Percentiles rank a stretch among this genome's conserved stretches.
Conservation (phyloP, 2,797 vertebrate species). For the Dipus sagitta region DNA sequence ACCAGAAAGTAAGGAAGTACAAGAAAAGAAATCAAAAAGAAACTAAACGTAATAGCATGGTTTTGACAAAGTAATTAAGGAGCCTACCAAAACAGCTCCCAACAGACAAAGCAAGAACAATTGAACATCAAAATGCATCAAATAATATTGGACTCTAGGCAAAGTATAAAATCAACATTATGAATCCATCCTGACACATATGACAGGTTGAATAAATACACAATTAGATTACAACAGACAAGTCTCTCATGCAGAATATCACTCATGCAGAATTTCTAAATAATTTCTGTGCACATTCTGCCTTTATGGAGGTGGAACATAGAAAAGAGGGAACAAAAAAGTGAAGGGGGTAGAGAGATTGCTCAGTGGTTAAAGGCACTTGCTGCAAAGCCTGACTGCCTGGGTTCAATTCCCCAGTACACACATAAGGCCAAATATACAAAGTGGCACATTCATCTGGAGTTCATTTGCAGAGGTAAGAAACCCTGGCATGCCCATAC, state of each 20-base stretch:
- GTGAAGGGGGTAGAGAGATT: too few relatives aligned
- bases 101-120: background rate
- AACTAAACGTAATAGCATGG: background rate
- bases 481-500: too few relatives aligned
- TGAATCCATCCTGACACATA: background rate
- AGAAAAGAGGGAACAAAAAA: background rate
- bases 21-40: too few relatives aligned
- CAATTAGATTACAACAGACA: background rate
- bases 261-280: background rate
- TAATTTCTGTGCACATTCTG: background rate
- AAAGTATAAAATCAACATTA: background rate
- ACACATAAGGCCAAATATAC: too few relatives aligned
- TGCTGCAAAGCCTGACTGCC: too few relatives aligned
- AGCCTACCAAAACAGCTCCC: background rate
- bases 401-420: too few relatives aligned
- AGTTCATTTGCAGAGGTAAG: too few relatives aligned
- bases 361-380: too few relatives aligned
- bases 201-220: constrained; percentile 9
- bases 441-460: too few relatives aligned
- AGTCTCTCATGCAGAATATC: background rate
- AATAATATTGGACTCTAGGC: background rate
- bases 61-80: background rate
- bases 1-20: background rate
- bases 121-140: background rate
- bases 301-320: background rate